Conservation (phyloP, 1,140 invertebrate genomes). For the Lasaia peninsularis region DNA sequence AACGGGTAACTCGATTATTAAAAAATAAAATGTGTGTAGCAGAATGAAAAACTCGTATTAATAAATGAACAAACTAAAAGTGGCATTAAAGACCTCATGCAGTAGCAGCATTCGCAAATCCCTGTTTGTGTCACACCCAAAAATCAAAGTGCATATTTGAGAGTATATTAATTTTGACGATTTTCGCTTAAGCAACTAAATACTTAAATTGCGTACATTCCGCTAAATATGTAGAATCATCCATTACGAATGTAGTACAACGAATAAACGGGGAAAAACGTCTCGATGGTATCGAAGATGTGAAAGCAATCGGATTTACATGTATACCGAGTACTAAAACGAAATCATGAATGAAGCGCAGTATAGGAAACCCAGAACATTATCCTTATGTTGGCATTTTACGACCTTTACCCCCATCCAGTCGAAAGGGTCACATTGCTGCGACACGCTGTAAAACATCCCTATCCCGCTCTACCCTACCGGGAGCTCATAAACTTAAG, state of each 20-base stretch:
- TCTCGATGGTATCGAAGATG: constrained; percentile 55
- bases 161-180: not conserved
- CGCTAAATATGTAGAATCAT: constrained; percentile 39
- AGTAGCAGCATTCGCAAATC: no score
- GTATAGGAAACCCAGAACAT: constrained; percentile 74
- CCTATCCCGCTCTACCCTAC: constrained; percentile 49
- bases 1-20: no score
- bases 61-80: no score
- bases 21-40: no score
- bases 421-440: constrained; percentile 68
- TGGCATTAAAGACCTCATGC: no score
- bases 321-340: constrained; percentile 73
- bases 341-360: constrained; percentile 76
- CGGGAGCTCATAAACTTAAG: constrained; percentile 52
- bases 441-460: constrained; percentile 62
- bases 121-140: no score
- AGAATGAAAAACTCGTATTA: no score
- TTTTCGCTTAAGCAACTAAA: not conserved
- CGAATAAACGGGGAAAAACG: constrained; percentile 51
- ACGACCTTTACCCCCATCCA: constrained; percentile 74
- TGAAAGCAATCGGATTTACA: constrained; percentile 72
- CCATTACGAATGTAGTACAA: constrained; percentile 67
- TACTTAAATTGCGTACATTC: constrained; percentile 31
- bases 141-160: not conserved
- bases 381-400: constrained; percentile 77